Conservation (phyloP, 2,113 vertebrate species). For the Pangasianodon gigas region DNA sequence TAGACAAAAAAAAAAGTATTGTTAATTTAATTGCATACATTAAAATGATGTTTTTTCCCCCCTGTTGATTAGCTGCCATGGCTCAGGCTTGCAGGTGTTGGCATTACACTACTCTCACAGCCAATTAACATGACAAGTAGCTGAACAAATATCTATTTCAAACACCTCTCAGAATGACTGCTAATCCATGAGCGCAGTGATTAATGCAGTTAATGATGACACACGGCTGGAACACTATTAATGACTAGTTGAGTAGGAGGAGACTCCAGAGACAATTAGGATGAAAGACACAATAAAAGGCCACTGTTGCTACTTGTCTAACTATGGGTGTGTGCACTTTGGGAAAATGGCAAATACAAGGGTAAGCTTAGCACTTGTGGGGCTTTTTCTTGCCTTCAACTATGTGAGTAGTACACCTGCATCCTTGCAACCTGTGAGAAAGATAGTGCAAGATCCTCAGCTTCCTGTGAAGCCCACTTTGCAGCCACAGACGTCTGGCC, state of each 20-base stretch:
- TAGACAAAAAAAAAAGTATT: too few species aligned
- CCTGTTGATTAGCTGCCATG: background rate
- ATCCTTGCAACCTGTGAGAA: background rate
- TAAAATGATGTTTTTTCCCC: too few species aligned
- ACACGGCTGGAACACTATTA: constrained; percentile 7
- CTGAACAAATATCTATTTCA: background rate
- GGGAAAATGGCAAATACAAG: background rate
- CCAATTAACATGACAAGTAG: background rate
- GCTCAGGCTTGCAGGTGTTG: background rate
- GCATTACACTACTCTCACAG: background rate
- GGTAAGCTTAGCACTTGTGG: background rate
- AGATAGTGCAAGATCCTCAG: background rate
- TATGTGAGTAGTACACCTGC: background rate
- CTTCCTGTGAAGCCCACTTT: background rate
- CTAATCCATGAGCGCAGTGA: background rate
- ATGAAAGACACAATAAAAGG: constrained; percentile 1
- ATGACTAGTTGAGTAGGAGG: constrained; percentile 4
- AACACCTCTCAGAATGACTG: background rate
- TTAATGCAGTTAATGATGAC: background rate
- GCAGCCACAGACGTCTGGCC: background rate
- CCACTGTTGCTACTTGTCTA: background rate
- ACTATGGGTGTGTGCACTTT: background rate
- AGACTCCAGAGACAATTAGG: background rate
- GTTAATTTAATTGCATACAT: too few species aligned
- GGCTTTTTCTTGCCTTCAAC: background rate